Conservation (phyloP, 2,113 vertebrate genomes). For the Neotragus pygmaeus region DNA sequence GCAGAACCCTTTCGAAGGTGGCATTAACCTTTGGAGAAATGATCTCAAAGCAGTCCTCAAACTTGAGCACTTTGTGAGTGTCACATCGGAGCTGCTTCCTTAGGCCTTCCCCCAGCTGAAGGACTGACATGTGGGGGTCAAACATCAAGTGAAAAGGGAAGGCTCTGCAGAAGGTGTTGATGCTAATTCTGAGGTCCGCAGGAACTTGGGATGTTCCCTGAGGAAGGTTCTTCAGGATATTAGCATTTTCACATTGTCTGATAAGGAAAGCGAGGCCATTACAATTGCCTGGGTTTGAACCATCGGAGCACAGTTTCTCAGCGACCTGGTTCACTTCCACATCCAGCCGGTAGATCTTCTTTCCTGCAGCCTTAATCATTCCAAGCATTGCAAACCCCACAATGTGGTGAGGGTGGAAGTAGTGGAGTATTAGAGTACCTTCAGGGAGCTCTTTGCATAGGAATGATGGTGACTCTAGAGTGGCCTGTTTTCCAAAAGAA, state of each 20-base stretch:
- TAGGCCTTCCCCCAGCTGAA: conserved; percentile 96
- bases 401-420: conserved; percentile 92
- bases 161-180: conserved; percentile 96
- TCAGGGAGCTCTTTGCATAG: conserved; percentile 93
- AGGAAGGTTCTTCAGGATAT: conserved; percentile 79
- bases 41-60: conserved; percentile 96
- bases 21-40: conserved; percentile 94
- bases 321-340: conserved; percentile 91
- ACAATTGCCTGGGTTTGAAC: conserved; percentile 83
- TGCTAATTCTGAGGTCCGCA: conserved; percentile 91
- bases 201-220: conserved; percentile 87
- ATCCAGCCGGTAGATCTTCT: conserved; percentile 91
- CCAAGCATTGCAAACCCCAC: conserved; percentile 95
- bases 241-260: conserved; percentile 82
- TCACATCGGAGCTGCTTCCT: conserved; percentile 93
- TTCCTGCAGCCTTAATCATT: conserved; percentile 93
- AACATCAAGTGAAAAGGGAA: conserved; percentile 98
- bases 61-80: conserved; percentile 87
- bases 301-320: conserved; percentile 85
- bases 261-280: conserved; percentile 91
- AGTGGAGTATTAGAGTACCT: conserved; percentile 90
- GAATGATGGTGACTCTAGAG: conserved; percentile 95
- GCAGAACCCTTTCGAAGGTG: conserved; percentile 92
- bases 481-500: conserved; percentile 93
- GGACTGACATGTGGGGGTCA: conserved; percentile 91